Conservation (phyloP, 1,140 invertebrate species). For the Lethocerus indicus region DNA sequence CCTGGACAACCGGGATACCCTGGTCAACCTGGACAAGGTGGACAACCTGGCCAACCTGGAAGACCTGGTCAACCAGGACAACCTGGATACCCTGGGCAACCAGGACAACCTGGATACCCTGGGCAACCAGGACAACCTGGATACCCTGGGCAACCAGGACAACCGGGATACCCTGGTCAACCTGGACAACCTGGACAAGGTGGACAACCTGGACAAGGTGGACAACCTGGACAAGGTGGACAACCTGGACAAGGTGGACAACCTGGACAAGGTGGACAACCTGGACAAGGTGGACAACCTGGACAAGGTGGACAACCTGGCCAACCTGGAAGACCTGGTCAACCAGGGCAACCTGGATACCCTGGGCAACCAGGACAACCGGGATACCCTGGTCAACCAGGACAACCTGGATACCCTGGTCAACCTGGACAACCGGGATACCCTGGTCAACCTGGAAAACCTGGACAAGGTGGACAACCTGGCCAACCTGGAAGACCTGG, state of each 20-base stretch:
- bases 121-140: conserved; percentile 21
- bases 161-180: conserved; percentile 14
- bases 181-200: conserved; percentile 15
- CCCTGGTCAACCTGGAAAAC: conserved; percentile 10
- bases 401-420: conserved; percentile 16
- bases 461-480: conserved; percentile 5
- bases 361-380: conserved; percentile 15
- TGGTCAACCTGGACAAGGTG: conserved; percentile 15
- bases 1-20: conserved; percentile 15
- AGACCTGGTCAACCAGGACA: conserved; percentile 16
- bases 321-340: conserved; percentile 1
- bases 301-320: no score
- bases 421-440: conserved; percentile 14
- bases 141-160: conserved; percentile 20
- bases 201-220: conserved; percentile 18
- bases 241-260: conserved; percentile 13
- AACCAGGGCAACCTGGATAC: conserved; percentile 14
- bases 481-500: conserved; percentile 17
- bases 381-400: no score
- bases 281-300: no score
- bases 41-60: conserved; percentile 16
- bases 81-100: conserved; percentile 17
- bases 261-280: no score
- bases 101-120: conserved; percentile 17
- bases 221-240: conserved; percentile 17